Evolutionary conservation across 2,797 vertebrate species (phyloP), one percentile per base, ranked within the genome.

Genomic region (Neosilurus hyrtlii): DNA sequence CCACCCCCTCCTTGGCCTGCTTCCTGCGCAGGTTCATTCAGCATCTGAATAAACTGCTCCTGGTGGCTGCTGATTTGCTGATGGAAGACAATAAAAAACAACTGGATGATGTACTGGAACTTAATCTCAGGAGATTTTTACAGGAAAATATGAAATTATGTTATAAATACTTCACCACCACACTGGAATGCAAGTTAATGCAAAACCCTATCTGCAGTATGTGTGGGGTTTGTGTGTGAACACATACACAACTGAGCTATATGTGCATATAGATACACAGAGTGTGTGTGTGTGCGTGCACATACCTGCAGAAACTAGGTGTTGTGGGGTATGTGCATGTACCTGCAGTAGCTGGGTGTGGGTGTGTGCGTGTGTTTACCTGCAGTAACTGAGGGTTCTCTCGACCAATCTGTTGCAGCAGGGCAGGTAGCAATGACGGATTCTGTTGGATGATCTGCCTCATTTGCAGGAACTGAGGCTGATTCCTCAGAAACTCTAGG

Each of bases 361-460:
- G 4, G 43, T 43, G 43, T 43, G 43, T 43, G 43, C 8, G 43
- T 43, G 49, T n/a, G 37, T 12, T 18, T 49, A 98, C 97, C 96
- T 98, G 97, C 82, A 99, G 89, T 84, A 99, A 93, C 2, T 97
- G 96, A 0, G 97, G 97, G 88, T 99, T 98, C 90, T 99, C 97
- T 86, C 96, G 92, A 87, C 97, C 97, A 68, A 99, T 97, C 89
- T 99, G 97, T 88, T 98, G 97, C 88, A 99, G 92, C 89, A 98
- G 90, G 16, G 97, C 96, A 0, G 97, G 97, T 83, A 98, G 94
- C 87, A 99, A 90, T 73, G 96, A 94, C 15, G 97, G 96, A 84
- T 98, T 99, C 92, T 98, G 97, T 88, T 98, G 97, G 92, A 99
- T 98, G 91, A 99, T 96, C 92, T 98, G 97, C 88, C 97, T 94